Evolutionary conservation across 1,140 invertebrate species (phyloP).

Genomic region (Drosophila quadrilineata): DNA sequence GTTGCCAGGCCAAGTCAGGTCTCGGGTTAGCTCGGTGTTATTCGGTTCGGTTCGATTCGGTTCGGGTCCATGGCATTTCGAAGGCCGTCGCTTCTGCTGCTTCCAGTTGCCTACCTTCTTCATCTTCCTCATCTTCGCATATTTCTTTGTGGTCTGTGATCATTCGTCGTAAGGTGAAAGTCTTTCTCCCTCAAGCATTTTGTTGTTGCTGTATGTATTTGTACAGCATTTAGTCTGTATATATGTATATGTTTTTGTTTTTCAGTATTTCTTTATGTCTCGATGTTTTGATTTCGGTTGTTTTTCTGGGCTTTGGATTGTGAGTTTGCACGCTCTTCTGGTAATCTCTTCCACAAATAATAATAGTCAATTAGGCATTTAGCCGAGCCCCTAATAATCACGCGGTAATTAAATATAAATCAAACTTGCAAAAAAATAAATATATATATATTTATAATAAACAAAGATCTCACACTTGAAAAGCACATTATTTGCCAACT

Average conservation of each 20-base stretch:
- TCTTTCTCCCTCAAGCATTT: conserved; percentile 73
- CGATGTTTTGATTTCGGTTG: conserved; percentile 59
- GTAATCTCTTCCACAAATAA: conserved; percentile 49
- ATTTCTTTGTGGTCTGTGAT: conserved; percentile 32
- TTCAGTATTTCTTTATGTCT: conserved; percentile 29
- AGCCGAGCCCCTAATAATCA: no score
- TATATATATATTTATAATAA: no score
- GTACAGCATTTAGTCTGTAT: conserved; percentile 67
- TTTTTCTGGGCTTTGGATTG: conserved; percentile 41
- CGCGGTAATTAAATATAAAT: no score
- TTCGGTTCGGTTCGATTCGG: conserved; percentile 22
- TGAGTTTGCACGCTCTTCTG: conserved; percentile 43
- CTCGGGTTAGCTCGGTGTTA: conserved; percentile 20
- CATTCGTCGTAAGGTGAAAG: conserved; percentile 71
- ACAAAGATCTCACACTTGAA: conserved; percentile 29
- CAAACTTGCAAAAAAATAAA: no score
- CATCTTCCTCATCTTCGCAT: conserved; percentile 5
- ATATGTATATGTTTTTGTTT: conserved; percentile 15
- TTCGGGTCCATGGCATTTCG: conserved; percentile 62
- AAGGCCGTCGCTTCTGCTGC: conserved; percentile 61
- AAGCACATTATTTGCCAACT: neutral
- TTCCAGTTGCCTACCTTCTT: conserved; percentile 13
- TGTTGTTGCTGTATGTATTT: conserved; percentile 72
- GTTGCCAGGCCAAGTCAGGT: conserved; percentile 50
- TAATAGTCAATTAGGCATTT: conserved; percentile 32